phyloP scores from a whole-genome alignment of 1,140 invertebrate species.

The Ceratina australensis region DNA sequence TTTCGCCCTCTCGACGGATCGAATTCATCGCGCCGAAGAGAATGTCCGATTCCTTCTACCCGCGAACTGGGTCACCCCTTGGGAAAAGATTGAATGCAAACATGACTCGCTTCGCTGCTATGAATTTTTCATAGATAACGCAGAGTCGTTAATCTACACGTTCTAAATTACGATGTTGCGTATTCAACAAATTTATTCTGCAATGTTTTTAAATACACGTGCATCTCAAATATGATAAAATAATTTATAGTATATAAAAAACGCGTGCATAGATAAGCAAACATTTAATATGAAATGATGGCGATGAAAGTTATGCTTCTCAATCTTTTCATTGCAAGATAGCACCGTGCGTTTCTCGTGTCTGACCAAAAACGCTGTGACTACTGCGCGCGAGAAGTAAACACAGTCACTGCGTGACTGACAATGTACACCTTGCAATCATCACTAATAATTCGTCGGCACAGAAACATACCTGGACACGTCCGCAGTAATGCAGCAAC shows the following conservation, averaged over 20 bases:
- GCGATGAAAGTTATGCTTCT: not conserved
- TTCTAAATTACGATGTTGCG: too few relatives aligned
- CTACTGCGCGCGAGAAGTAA: slow-evolving; percentile 28
- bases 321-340: not conserved
- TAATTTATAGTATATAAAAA: too few relatives aligned
- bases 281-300: not conserved
- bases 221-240: too few relatives aligned
- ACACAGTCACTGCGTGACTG: slow-evolving; percentile 38
- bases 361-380: slow-evolving; percentile 20
- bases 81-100: slow-evolving; percentile 32
- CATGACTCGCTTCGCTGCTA: not conserved
- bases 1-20: slow-evolving; percentile 57
- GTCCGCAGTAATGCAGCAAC: slow-evolving; percentile 26
- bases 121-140: not conserved
- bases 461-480: not conserved
- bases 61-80: slow-evolving; percentile 32
- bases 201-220: too few relatives aligned
- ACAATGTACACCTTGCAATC: not conserved
- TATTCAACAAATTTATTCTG: too few relatives aligned
- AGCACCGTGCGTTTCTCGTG: slow-evolving; percentile 6
- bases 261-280: too few relatives aligned
- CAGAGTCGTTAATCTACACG: not conserved
- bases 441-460: slow-evolving; percentile 17
- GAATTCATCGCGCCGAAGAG: slow-evolving; percentile 61
- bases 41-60: slow-evolving; percentile 31